A percentile compares a stretch with the other conserved stretches of the same genome.
These are phyloP conservation scores for Catotricha subobsoleta DNA, from an alignment of 2,888 invertebrate species.

Conservation along the genomic window DNA sequence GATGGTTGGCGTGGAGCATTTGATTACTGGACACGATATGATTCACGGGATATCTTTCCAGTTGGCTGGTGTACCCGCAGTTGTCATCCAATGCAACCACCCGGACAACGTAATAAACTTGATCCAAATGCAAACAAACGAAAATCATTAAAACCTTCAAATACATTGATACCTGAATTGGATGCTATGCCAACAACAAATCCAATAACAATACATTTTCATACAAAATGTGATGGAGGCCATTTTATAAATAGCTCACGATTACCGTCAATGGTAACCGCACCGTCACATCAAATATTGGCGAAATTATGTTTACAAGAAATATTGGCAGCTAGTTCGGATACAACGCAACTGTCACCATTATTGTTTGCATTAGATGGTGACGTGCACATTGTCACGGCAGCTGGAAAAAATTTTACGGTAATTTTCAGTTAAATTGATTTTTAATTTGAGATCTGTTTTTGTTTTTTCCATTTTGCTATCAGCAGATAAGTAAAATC, in stretches of 20 bases:
- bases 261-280: slow-evolving; percentile 33
- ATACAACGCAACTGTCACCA: slow-evolving; percentile 26
- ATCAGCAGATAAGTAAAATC: neutral
- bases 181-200: slow-evolving; percentile 31
- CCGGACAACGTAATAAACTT: slow-evolving; percentile 68
- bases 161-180: slow-evolving; percentile 36
- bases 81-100: slow-evolving; percentile 85
- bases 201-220: slow-evolving; percentile 34
- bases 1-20: slow-evolving; percentile 97
- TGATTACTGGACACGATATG: slow-evolving; percentile 91
- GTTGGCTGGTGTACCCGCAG: slow-evolving; percentile 90
- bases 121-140: slow-evolving; percentile 35
- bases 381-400: slow-evolving; percentile 29
- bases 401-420: slow-evolving; percentile 29
- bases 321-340: slow-evolving; percentile 27
- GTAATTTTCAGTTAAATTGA: slow-evolving; percentile 19
- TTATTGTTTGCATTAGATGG: slow-evolving; percentile 26
- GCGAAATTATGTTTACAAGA: slow-evolving; percentile 30
- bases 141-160: slow-evolving; percentile 33
- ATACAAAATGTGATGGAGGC: slow-evolving; percentile 34
- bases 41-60: slow-evolving; percentile 89
- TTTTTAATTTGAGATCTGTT: no score
- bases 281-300: slow-evolving; percentile 29
- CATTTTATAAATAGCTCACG: slow-evolving; percentile 32
- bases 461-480: neutral